Base-by-base conservation (phyloP, 2,113 vertebrate genomes). In the Phylloscopus trochilus region DNA sequence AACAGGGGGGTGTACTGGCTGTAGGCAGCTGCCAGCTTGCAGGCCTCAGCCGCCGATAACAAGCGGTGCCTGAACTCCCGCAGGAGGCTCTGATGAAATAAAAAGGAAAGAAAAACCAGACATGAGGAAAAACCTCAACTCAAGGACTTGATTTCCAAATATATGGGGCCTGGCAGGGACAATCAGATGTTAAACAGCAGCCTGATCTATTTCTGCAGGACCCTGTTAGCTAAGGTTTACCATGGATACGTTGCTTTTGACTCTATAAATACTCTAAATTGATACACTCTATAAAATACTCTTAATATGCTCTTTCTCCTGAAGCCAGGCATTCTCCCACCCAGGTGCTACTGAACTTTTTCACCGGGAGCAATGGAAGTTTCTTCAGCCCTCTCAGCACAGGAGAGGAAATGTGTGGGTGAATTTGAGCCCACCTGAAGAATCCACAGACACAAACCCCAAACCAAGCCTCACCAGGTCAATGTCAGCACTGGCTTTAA, bases 1-100 rank as follows among this genome's bases (percentile, higher is more conserved):
- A 99, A 99, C 21, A 99, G 98, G 1, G 99, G 98, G 0, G 98
- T 98, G 87, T 98, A 99, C 83, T 99, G 98, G 92, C 98, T 99
- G 97, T 98, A 99, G 37, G 98, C 97, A 13, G 99, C 98, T 0
- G 99, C 99, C 87, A 99, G 97, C 87, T 98, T 99, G 91, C 98
- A 99, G 63, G 98, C 98, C 91, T 98, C 98, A 1, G 99, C 99
- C 4, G 99, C 99, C 0, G 98, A 98, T 16, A 99, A 95, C 56
- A 99, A 97, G 51, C 97, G 98, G 85, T 99, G 98, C 47, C 91
- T 94, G 51, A 55, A 96, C 20, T 98, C 98, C 67, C 72, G 96
- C 12, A 99, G 97, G 83, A 99, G 96, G 60, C 92, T 96, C 98
- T 99, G 96, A 41, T 9, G 46, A 82, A 85, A 80, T 5, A 2